Evolutionary conservation across 1,140 invertebrate genomes (phyloP).

Genomic region (Neuroterus valhalla): DNA sequence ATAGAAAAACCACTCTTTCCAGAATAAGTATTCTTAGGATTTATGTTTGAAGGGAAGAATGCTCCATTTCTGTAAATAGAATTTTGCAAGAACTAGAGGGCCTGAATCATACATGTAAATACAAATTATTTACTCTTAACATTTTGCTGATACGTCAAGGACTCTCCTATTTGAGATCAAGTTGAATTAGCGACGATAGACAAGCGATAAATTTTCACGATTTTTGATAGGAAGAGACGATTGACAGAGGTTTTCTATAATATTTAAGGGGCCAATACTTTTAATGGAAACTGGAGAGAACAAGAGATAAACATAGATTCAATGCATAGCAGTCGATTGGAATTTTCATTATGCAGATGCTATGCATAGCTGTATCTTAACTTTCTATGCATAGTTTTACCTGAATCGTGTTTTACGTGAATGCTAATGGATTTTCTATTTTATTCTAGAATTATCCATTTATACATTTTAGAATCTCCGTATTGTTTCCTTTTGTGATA

Average conservation of each 20-base stretch:
- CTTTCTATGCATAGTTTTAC: conserved; percentile 6
- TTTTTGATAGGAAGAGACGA: not conserved
- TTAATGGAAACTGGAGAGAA: not conserved
- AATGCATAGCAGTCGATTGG: not conserved
- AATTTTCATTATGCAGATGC: conserved; percentile 7
- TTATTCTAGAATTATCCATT: not conserved
- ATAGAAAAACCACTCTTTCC: too few relatives aligned
- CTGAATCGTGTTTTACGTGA: not conserved
- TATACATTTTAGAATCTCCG: too few relatives aligned
- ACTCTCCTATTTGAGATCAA: too few relatives aligned
- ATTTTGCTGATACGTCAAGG: too few relatives aligned
- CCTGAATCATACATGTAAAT: too few relatives aligned
- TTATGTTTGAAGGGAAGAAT: too few relatives aligned
- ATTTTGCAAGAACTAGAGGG: too few relatives aligned
- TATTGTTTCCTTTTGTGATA: too few relatives aligned
- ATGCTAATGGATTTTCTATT: conserved; percentile 15
- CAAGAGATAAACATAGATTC: not conserved
- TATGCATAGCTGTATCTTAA: not conserved
- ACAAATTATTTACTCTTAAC: too few relatives aligned
- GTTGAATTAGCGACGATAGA: too few relatives aligned
- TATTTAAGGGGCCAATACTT: not conserved
- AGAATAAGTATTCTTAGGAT: too few relatives aligned
- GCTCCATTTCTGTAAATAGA: too few relatives aligned
- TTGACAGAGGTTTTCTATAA: not conserved
- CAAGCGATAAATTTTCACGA: not conserved